Evolutionary conservation across 1,140 invertebrate genomes (phyloP).

Genomic region (Drosophila erecta): DNA sequence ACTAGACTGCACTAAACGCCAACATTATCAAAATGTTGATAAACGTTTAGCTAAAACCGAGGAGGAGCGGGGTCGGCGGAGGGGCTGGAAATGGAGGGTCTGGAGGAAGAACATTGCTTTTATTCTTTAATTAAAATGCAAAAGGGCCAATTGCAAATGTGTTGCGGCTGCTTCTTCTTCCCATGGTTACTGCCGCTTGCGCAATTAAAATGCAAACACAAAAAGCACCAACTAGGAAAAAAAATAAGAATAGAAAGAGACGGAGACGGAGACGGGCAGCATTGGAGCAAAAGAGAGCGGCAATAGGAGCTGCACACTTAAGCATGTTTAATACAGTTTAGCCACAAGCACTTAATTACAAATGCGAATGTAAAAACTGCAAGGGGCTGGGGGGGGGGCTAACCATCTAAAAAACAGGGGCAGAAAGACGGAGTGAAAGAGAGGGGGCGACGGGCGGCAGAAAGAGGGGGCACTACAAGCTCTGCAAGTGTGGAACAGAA

Average conservation of each 20-base stretch:
- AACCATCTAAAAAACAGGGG: background rate
- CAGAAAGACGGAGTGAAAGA: background rate
- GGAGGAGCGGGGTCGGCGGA: background rate
- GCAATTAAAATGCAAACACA: conserved; percentile 68
- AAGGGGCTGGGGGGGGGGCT: background rate
- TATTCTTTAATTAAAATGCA: conserved; percentile 77
- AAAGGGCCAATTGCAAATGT: conserved; percentile 80
- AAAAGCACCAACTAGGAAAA: conserved; percentile 14
- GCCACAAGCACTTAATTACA: conserved; percentile 84
- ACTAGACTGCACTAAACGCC: conserved; percentile 58
- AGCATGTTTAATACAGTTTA: conserved; percentile 84
- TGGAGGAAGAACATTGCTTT: conserved; percentile 19
- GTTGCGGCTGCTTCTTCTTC: conserved; percentile 47
- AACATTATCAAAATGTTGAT: conserved; percentile 83
- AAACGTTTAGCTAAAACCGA: conserved; percentile 69
- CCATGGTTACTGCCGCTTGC: conserved; percentile 31
- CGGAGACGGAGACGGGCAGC: background rate
- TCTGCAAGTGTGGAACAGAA: conserved; percentile 48
- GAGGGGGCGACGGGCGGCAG: background rate
- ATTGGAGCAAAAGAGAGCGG: conserved; percentile 9
- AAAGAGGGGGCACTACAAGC: conserved; percentile 1
- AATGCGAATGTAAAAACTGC: conserved; percentile 57
- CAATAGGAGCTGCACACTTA: conserved; percentile 76
- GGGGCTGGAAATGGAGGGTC: background rate
- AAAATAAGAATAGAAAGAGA: conserved; percentile 33